A percentile compares a stretch with the other conserved stretches of the same genome.
phyloP scores from a whole-genome alignment of 2,888 invertebrate genomes.

The Ophioninae sp. region DNA sequence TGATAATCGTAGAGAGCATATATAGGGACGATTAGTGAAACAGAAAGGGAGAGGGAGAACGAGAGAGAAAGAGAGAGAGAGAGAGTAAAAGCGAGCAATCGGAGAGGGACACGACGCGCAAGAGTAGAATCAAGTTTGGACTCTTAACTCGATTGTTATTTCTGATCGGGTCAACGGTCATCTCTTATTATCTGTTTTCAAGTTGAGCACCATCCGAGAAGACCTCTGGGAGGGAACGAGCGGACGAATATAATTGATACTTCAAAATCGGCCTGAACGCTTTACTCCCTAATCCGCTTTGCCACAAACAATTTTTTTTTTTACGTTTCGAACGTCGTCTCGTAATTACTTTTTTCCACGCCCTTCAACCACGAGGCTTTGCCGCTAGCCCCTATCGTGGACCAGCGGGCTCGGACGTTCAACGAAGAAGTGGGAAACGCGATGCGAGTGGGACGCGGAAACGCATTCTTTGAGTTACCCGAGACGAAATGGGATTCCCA shows the following conservation, averaged over 20 bases:
- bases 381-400: not conserved
- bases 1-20: not conserved
- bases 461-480: not conserved
- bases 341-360: not conserved
- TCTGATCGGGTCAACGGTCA: slow-evolving; percentile 72
- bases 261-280: not conserved
- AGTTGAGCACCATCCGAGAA: slow-evolving; percentile 34
- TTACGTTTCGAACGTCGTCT: not conserved
- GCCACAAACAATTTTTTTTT: not conserved
- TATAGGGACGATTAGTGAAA: not conserved
- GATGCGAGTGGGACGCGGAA: not conserved
- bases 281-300: not conserved
- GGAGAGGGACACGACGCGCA: not conserved
- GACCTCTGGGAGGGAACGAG: slow-evolving; percentile 5
- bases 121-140: slow-evolving; percentile 65
- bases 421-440: not conserved
- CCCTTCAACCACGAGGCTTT: not conserved
- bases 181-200: slow-evolving; percentile 56
- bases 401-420: not conserved
- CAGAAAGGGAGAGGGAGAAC: slow-evolving; percentile 17
- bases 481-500: not conserved
- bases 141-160: slow-evolving; percentile 68
- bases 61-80: slow-evolving; percentile 1
- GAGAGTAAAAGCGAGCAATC: not conserved
- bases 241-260: slow-evolving; percentile 12